phyloP scores from a whole-genome alignment of 2,797 vertebrate species.

The Sebastes variabilis region DNA sequence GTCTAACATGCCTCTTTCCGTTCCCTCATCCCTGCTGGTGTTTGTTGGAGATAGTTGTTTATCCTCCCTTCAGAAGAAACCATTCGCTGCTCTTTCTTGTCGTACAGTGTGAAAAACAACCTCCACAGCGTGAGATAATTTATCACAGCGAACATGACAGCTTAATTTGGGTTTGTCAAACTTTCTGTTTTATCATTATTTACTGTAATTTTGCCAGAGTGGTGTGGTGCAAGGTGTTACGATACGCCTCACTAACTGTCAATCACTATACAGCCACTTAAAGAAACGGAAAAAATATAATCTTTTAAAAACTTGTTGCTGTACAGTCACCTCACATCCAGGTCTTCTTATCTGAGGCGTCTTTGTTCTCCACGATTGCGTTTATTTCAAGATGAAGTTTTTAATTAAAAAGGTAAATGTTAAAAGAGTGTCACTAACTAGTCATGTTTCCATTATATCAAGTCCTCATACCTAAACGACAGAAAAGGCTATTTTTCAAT shows the following conservation, averaged over 20 bases:
- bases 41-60: constrained; percentile 24
- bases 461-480: neutral
- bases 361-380: neutral
- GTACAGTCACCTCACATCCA: neutral
- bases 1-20: neutral
- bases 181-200: constrained; percentile 45
- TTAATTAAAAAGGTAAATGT: neutral
- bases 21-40: neutral
- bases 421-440: neutral
- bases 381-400: neutral
- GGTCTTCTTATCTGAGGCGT: neutral
- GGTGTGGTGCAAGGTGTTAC: neutral
- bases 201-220: constrained; percentile 21
- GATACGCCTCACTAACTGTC: constrained; percentile 19
- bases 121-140: constrained; percentile 34
- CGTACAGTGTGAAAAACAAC: constrained; percentile 1
- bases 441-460: neutral
- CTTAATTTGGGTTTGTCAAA: constrained; percentile 57
- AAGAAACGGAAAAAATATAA: neutral
- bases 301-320: neutral
- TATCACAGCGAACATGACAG: constrained; percentile 46
- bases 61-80: constrained; percentile 1
- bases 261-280: constrained; percentile 18
- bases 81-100: neutral
- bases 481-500: neutral